Evolutionary conservation across 1,140 invertebrate genomes (phyloP).

Genomic region (Brachionus plicatilis): DNA sequence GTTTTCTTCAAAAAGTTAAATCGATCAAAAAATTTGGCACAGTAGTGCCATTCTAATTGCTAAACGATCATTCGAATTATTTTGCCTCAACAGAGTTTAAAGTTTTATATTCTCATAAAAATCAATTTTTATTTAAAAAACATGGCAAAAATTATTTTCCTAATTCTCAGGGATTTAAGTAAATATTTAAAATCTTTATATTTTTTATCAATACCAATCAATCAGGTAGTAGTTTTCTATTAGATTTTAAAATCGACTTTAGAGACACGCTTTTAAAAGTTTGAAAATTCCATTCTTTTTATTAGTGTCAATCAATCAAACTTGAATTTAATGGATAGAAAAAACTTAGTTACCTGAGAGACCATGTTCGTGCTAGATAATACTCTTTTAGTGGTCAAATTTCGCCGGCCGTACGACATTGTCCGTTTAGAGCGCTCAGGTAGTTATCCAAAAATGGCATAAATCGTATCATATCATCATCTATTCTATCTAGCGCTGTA

Average conservation of each 20-base stretch:
- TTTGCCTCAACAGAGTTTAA: not conserved
- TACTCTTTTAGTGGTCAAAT: not conserved
- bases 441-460: not conserved
- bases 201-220: conserved; percentile 9
- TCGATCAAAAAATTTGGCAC: not conserved
- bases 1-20: conserved; percentile 12
- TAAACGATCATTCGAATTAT: not conserved
- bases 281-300: conserved; percentile 16
- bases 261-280: conserved; percentile 5
- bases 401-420: not conserved
- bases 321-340: not conserved
- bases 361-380: not conserved
- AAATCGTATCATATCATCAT: conserved; percentile 1
- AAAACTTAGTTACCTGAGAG: not conserved
- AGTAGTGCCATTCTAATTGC: not conserved
- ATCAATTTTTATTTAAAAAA: conserved; percentile 3
- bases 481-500: not conserved
- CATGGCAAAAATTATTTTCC: not conserved
- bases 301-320: conserved; percentile 29
- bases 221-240: not conserved
- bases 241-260: not conserved
- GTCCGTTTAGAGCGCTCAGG: not conserved
- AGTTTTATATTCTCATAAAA: not conserved
- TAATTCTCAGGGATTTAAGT: not conserved
- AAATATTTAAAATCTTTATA: not conserved